These are phyloP conservation scores for Coptodon rendalli DNA, from an alignment of 2,113 vertebrate genomes.

Conservation along the genomic window DNA sequence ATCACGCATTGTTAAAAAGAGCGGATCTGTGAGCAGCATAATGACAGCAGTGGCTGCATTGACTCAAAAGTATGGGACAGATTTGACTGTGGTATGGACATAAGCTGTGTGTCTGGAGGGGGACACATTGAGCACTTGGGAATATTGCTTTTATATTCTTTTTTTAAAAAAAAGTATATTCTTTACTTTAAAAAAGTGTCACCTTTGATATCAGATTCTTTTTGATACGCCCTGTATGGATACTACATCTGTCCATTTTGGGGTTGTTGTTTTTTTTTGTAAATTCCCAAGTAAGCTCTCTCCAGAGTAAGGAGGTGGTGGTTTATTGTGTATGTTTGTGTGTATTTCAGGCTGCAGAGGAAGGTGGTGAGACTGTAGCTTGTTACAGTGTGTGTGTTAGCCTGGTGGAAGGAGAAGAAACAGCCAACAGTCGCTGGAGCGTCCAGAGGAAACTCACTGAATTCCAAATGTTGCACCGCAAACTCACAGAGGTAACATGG, in stretches of 20 bases:
- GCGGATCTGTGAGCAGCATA: neutral
- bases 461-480: conserved; percentile 93
- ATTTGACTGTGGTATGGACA: neutral
- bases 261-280: accelerated
- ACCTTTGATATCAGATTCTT: neutral
- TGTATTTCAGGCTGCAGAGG: conserved; percentile 81
- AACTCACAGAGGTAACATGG: conserved; percentile 87
- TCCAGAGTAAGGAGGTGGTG: neutral
- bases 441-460: conserved; percentile 91
- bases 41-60: neutral
- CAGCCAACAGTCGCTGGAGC: conserved; percentile 82
- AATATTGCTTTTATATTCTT: neutral
- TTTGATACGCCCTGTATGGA: neutral
- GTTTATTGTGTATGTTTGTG: neutral
- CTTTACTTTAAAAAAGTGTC: neutral
- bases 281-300: neutral
- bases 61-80: neutral
- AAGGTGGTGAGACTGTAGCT: conserved; percentile 91
- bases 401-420: conserved; percentile 81
- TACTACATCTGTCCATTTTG: neutral
- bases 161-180: neutral
- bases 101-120: neutral
- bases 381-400: conserved; percentile 86
- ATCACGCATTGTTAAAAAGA: neutral
- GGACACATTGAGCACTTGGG: neutral